Evolutionary conservation across 2,888 invertebrate genomes (phyloP).

Genomic region (Phyto melanocephala): DNA sequence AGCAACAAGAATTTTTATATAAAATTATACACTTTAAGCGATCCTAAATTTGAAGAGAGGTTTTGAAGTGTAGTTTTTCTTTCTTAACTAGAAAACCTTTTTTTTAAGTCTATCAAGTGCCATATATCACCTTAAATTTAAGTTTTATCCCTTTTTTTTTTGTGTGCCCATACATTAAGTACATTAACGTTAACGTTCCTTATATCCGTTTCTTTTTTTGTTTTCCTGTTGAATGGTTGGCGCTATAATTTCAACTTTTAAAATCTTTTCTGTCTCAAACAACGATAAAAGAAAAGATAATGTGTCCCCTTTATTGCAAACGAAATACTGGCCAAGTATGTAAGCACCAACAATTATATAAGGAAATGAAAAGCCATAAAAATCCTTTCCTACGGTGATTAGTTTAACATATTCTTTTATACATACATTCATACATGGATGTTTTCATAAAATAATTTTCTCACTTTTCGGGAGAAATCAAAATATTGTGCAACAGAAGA

Average conservation of each 20-base stretch:
- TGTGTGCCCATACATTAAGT: neutral
- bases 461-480: constrained; percentile 35
- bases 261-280: neutral
- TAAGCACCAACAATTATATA: constrained; percentile 62
- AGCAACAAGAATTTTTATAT: no score
- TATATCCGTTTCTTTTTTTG: constrained; percentile 78
- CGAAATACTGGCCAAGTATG: constrained; percentile 68
- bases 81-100: neutral
- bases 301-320: constrained; percentile 4
- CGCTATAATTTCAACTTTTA: constrained; percentile 37
- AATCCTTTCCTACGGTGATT: constrained; percentile 78
- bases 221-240: constrained; percentile 82
- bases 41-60: no score
- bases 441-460: constrained; percentile 45
- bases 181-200: constrained; percentile 74
- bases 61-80: no score
- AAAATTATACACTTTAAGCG: no score
- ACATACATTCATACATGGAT: neutral
- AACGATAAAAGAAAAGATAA: neutral
- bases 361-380: constrained; percentile 78
- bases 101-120: constrained; percentile 46
- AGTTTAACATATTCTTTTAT: constrained; percentile 75
- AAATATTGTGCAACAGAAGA: constrained; percentile 9
- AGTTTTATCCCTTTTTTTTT: constrained; percentile 56
- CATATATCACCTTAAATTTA: constrained; percentile 58